Percentiles rank a stretch among this genome's conserved stretches.
Evolutionary conservation across 2,797 vertebrate genomes (phyloP).

Genomic region (Sternotherus odoratus): DNA sequence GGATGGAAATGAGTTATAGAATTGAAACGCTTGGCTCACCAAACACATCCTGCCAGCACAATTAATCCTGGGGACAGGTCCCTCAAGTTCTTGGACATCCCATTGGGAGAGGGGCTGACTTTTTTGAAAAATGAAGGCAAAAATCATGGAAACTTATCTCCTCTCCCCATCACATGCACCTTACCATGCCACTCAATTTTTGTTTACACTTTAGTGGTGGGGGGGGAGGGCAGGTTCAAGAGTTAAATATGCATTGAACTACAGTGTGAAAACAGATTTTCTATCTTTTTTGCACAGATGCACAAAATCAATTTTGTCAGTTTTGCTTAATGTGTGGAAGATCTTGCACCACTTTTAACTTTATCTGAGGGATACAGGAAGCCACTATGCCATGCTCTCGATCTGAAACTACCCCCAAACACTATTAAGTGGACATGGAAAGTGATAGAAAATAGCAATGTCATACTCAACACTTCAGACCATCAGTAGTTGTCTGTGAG

Average conservation of each 20-base stretch:
- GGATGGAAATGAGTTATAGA: not conserved
- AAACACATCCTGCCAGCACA: not conserved
- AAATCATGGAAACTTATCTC: not conserved
- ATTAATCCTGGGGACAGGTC: not conserved
- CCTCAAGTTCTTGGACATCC: not conserved
- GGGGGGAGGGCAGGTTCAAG: not conserved
- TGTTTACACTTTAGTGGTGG: not conserved
- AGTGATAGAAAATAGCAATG: not conserved
- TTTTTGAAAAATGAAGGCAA: not conserved
- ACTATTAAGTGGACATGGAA: not conserved
- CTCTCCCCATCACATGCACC: not conserved
- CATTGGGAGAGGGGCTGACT: not conserved
- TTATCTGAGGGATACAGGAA: not conserved
- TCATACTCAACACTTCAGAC: not conserved
- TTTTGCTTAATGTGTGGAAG: not conserved
- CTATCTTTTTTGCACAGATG: not conserved
- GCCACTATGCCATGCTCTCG: not conserved
- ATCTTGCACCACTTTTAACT: not conserved
- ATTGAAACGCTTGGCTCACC: not conserved
- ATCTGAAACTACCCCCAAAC: not conserved
- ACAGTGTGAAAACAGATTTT: not conserved
- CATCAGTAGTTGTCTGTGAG: not conserved
- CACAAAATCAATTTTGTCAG: not conserved
- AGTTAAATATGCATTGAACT: not conserved
- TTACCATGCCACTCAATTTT: not conserved